Base-by-base conservation (phyloP, 2,888 invertebrate genomes). In the Koerneria pararmatus region DNA sequence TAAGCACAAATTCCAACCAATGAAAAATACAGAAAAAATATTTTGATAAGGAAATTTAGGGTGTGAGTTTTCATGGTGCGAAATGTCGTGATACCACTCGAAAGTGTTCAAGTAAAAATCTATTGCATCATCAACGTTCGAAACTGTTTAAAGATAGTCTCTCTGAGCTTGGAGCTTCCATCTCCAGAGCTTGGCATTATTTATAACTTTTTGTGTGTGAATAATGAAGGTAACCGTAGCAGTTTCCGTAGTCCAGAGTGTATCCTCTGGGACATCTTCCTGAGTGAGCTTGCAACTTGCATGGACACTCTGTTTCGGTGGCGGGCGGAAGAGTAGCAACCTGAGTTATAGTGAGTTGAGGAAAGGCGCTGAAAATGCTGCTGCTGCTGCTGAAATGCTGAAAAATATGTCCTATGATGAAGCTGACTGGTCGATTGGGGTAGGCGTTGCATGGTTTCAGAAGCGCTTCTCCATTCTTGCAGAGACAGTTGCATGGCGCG, bases 271-370 rank as follows among this genome's bases (percentile, higher is more conserved):
- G 76, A 65, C 76, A 76, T 34, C 76, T 60, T 65, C 76, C 76
- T 32, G 71, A 73, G 59, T 75, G 74, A 2, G 76, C 59, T 60
- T 73, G 66, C 19, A 71, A 53, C 64, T 67, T 65, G 70, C 78
- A 77, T 15, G 76, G 76, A 41, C 79, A 79, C 53, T 79, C 78
- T 19, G 71, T 75, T 3, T 68, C 68, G 35, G 73, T 73, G 1
- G 79, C 79, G 24, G 78, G 79, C 34, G 79, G 79, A 32, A 78
- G 71, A 15, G 79, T 79, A 24, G 77, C 69, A 49, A 78, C 71
- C 19, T 78, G 77, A 0, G 76, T 68, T 57, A 58, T 69, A 0
- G 71, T 62, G n/a, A n/a, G n/a, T n/a, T n/a, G n/a, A 62, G 8
- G 29, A 60, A 49, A 22, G 46, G 19, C n/a, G 3, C 15, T 54